Evolutionary conservation across 2,888 invertebrate genomes (phyloP), one percentile per base, ranked within the genome.

Genomic region (Schizotus pectinicornis): DNA sequence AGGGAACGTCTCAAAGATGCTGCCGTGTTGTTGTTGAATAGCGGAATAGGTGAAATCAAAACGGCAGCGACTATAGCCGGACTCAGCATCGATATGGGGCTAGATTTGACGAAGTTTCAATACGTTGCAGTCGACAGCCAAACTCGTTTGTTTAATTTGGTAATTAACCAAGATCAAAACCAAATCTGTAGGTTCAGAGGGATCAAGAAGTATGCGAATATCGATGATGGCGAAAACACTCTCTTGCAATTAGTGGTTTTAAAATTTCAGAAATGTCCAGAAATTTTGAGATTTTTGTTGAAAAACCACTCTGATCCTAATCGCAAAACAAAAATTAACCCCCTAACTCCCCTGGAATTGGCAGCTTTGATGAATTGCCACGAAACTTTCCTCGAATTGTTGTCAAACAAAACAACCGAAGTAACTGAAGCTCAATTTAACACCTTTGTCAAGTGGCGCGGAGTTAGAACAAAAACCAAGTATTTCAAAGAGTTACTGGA

Each of bases 181-280:
- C 6, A 45, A 33, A 2, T 45, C 33, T 11, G 32, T 45, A 45
- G 33, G 7, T 34, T 45, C 5, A 22, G 22, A 22, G 22, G 22
- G 5, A 22, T 33, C 45, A 45, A 45, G 13, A 45, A 33, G 7
- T 45, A 7, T 32, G 9, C 13, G 7, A 41, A 50, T 42, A 39
- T 31, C 12, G 50, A 50, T 38, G 37, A 50, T 32, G 50, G 50
- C 1, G 50, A 50, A 41, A 50, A 50, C 34, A 50, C 50, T 50
- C 41, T 50, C 3, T 32, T 50, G 14, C 50, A 50, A 30, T 50
- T 39, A 8, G 38, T 32, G 1, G 41, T 50, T 7, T 39, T 37
- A 13, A 48, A 45, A 31, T 45, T 34, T 12, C 11, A 11, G 1
- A 45, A 45, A 3, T 13, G 13, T 13, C 7, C 12, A 7, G n/a